Conservation (phyloP, 92 coral and sea anemone species). For the Meandrina meandrites region DNA sequence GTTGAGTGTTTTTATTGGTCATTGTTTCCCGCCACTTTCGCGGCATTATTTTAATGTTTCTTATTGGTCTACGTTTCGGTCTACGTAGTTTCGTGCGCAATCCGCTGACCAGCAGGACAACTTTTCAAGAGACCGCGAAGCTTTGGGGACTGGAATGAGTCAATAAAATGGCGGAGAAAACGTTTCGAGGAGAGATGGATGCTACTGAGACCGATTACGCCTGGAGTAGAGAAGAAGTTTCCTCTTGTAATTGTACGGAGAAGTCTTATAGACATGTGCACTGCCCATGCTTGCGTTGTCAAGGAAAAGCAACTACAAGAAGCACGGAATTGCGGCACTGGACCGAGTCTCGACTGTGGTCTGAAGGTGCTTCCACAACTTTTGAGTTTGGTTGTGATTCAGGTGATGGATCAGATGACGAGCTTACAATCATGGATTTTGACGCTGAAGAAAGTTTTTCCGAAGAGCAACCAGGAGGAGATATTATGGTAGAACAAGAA, state of each 20-base stretch:
- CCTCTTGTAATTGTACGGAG: constrained; percentile 57
- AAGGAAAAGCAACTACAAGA: constrained; percentile 54
- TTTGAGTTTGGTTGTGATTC: not conserved
- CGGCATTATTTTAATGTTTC: constrained; percentile 27
- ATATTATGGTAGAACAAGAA: constrained; percentile 1
- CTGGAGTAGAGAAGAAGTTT: constrained; percentile 59
- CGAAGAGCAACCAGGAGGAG: not conserved
- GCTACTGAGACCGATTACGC: constrained; percentile 29
- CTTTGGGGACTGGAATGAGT: constrained; percentile 26
- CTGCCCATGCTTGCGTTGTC: constrained; percentile 54
- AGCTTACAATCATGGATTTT: constrained; percentile 26
- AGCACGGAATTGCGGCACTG: constrained; percentile 59
- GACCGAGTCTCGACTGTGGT: constrained; percentile 35
- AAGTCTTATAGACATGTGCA: constrained; percentile 53
- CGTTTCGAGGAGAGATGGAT: constrained; percentile 42
- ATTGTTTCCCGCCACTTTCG: constrained; percentile 24
- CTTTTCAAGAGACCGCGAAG: constrained; percentile 22
- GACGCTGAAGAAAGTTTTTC: constrained; percentile 10
- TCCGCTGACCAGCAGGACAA: constrained; percentile 28
- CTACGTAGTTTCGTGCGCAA: constrained; percentile 17
- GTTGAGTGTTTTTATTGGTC: constrained; percentile 41
- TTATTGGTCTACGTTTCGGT: constrained; percentile 15
- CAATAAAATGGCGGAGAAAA: constrained; percentile 34
- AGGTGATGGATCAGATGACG: constrained; percentile 22
- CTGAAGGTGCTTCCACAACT: constrained; percentile 22